Percentiles rank a stretch among this genome's conserved stretches.
phyloP scores from a whole-genome alignment of 2,113 vertebrate genomes.

The Poeciliopsis retropinna region DNA sequence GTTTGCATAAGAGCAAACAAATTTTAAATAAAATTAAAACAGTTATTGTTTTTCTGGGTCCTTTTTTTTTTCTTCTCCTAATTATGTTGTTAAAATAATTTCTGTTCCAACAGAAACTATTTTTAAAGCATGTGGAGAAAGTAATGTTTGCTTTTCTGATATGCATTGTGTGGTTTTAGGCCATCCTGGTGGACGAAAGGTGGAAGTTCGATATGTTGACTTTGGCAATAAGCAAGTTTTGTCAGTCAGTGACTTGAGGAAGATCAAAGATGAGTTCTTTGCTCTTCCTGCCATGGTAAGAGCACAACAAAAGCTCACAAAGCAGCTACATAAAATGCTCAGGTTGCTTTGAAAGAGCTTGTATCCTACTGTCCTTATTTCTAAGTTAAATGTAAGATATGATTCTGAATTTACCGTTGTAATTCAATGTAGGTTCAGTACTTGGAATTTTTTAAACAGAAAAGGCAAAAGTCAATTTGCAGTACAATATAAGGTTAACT shows the following conservation, averaged over 20 bases:
- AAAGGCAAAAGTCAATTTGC: not conserved
- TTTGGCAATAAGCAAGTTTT: slow-evolving; percentile 83
- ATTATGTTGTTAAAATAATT: not conserved
- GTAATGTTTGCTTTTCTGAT: not conserved
- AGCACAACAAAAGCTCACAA: not conserved
- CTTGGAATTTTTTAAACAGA: not conserved
- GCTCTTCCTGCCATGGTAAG: slow-evolving; percentile 86
- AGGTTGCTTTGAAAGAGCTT: too few relatives aligned
- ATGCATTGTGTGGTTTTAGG: slow-evolving; percentile 71
- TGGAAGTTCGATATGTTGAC: slow-evolving; percentile 88
- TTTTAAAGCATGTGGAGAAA: not conserved
- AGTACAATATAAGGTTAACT: not conserved
- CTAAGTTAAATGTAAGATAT: not conserved
- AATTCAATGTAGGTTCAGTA: too few relatives aligned
- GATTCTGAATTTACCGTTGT: too few relatives aligned
- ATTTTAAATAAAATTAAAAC: too few relatives aligned
- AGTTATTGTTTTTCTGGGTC: too few relatives aligned
- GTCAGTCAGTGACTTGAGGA: slow-evolving; percentile 81
- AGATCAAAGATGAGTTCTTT: slow-evolving; percentile 88
- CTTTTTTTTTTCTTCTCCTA: too few relatives aligned
- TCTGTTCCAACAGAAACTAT: not conserved
- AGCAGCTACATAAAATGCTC: not conserved
- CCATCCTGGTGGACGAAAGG: slow-evolving; percentile 78
- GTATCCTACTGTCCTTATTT: not conserved
- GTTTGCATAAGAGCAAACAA: too few relatives aligned